Conservation (phyloP, 1,140 invertebrate genomes). For the Zaprionus davidi region DNA sequence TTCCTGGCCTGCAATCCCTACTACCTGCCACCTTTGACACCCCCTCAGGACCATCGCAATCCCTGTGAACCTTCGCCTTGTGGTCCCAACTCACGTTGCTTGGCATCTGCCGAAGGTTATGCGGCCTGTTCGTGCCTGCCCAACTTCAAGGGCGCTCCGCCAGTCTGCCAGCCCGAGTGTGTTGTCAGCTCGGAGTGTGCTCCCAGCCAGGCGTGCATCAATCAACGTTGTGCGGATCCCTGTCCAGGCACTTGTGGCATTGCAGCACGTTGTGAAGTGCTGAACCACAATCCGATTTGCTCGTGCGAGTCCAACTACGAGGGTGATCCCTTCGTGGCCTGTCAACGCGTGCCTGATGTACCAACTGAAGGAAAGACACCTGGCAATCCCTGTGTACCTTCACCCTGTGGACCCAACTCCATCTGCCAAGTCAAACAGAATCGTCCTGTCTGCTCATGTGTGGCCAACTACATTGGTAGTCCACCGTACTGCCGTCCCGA, state of each 20-base stretch:
- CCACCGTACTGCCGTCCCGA: conserved; percentile 90
- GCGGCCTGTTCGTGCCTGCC: conserved; percentile 92
- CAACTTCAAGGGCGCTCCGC: conserved; percentile 91
- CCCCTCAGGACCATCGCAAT: conserved; percentile 68
- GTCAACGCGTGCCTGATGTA: conserved; percentile 85
- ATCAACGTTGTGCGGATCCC: conserved; percentile 91
- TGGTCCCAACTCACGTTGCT: conserved; percentile 91
- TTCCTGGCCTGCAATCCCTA: conserved; percentile 88
- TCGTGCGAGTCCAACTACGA: conserved; percentile 89
- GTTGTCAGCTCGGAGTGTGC: conserved; percentile 92
- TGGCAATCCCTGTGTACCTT: conserved; percentile 90
- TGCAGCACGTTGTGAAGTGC: conserved; percentile 89
- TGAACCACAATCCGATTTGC: conserved; percentile 93
- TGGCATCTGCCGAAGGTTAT: conserved; percentile 88
- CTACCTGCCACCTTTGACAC: conserved; percentile 73
- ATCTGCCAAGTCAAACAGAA: conserved; percentile 92
- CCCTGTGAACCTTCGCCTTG: conserved; percentile 91
- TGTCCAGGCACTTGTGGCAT: conserved; percentile 91
- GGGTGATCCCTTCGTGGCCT: conserved; percentile 92
- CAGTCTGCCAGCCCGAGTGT: conserved; percentile 92
- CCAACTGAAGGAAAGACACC: conserved; percentile 76
- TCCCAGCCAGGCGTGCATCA: conserved; percentile 91
- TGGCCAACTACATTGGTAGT: conserved; percentile 89
- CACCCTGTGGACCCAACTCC: conserved; percentile 93
- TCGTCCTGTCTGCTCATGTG: conserved; percentile 91